Percentiles rank a stretch among this genome's conserved stretches.
Evolutionary conservation across 1,140 invertebrate genomes (phyloP).

Genomic region (Belonocnema kinseyi): DNA sequence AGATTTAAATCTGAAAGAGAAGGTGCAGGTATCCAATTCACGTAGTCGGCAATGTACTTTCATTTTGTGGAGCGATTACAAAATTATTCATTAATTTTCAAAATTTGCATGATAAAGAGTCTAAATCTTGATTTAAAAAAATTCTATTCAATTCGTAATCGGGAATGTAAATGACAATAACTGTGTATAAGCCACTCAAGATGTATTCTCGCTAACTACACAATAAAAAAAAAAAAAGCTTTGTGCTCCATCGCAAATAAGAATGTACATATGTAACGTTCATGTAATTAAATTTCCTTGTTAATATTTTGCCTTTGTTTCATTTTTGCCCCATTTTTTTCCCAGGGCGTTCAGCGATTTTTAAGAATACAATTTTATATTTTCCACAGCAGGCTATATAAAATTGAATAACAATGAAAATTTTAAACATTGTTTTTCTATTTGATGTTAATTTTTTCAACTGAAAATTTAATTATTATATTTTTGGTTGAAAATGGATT

Average conservation of each 20-base stretch:
- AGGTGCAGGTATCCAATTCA: neutral
- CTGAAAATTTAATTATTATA: no score
- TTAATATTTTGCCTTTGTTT: conserved; percentile 4
- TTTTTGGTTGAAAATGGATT: no score
- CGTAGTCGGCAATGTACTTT: conserved; percentile 3
- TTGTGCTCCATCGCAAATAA: conserved; percentile 17
- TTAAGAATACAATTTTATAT: no score
- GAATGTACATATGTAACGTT: conserved; percentile 26
- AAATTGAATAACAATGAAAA: no score
- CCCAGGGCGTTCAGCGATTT: no score
- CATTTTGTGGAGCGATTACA: neutral
- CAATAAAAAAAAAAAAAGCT: neutral
- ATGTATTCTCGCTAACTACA: neutral
- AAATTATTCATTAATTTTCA: neutral
- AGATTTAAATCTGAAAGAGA: neutral
- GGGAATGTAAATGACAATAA: conserved; percentile 7
- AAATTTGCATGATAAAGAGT: neutral
- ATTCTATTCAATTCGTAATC: no score
- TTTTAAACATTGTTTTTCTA: no score
- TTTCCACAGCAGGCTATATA: neutral
- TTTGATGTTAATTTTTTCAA: no score
- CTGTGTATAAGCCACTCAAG: conserved; percentile 16
- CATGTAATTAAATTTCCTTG: conserved; percentile 21
- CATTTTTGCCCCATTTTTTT: neutral
- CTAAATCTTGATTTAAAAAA: neutral